These are phyloP conservation scores for Callyntrura guangdongensis DNA, from an alignment of 2,888 invertebrate species.

Conservation along the genomic window DNA sequence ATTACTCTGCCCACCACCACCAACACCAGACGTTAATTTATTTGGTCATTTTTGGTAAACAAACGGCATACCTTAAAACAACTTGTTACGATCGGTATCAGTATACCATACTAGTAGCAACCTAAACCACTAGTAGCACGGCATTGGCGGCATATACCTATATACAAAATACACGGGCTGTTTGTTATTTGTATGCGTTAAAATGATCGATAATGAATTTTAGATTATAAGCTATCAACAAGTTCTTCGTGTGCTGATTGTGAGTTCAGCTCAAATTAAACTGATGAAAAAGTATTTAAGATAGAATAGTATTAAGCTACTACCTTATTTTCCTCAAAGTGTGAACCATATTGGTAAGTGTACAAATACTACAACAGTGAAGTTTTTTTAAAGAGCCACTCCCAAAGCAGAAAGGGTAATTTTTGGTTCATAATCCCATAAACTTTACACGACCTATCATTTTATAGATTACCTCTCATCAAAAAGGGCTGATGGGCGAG, in stretches of 20 bases:
- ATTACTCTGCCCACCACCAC: neutral
- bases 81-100: too few species aligned
- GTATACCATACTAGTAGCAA: too few species aligned
- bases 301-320: too few species aligned
- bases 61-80: too few species aligned
- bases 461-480: neutral
- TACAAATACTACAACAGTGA: conserved; percentile 22
- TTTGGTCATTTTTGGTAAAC: conserved; percentile 5
- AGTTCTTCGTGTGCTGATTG: too few species aligned
- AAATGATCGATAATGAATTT: too few species aligned
- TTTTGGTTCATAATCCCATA: conserved; percentile 33
- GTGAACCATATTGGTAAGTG: too few species aligned
- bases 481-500: conserved; percentile 61
- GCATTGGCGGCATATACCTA: neutral
- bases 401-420: conserved; percentile 43
- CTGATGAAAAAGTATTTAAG: too few species aligned
- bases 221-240: too few species aligned
- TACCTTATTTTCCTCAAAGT: too few species aligned
- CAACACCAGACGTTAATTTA: neutral
- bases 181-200: neutral
- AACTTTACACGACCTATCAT: neutral
- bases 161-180: neutral
- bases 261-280: too few species aligned
- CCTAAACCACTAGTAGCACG: conserved; percentile 17
- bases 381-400: conserved; percentile 29